A percentile compares a stretch with the other conserved stretches of the same genome.
Conservation (phyloP, 2,113 vertebrate genomes). For the Speoplatyrhinus poulsoni region DNA sequence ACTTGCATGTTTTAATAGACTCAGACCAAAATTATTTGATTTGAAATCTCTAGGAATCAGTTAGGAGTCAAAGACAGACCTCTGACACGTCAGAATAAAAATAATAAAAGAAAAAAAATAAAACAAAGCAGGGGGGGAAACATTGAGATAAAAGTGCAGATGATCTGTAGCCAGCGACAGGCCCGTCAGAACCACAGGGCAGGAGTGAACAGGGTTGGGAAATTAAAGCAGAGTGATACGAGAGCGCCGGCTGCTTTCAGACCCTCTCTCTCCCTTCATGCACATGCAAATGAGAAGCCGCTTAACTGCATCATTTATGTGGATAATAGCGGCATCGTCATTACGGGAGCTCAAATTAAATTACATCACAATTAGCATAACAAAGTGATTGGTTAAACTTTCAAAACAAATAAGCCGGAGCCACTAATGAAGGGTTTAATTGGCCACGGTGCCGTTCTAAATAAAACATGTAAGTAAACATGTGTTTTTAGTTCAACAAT, state of each 20-base stretch:
- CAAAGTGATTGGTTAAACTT: conserved; percentile 99
- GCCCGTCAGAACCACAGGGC: conserved; percentile 92
- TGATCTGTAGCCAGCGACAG: conserved; percentile 94
- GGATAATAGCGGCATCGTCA: conserved; percentile 99
- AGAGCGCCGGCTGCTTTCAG: conserved; percentile 91
- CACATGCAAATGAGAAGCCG: conserved; percentile 99
- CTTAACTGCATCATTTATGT: conserved; percentile 99
- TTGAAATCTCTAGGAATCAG: conserved; percentile 82
- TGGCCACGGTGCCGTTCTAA: conserved; percentile 92
- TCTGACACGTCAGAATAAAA: conserved; percentile 33
- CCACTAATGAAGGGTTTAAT: conserved; percentile 99
- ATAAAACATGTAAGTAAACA: conserved; percentile 98
- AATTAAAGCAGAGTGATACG: conserved; percentile 98
- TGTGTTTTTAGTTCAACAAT: conserved; percentile 89
- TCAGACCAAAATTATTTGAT: conserved; percentile 83
- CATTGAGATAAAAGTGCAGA: conserved; percentile 89
- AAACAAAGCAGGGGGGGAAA: conserved; percentile 62
- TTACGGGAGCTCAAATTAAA: conserved; percentile 99
- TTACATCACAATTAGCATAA: conserved; percentile 99
- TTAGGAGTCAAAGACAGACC: conserved; percentile 69
- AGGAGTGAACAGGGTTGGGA: conserved; percentile 96
- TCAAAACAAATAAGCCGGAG: conserved; percentile 99
- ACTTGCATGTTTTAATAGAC: conserved; percentile 73
- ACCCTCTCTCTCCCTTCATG: conserved; percentile 87
- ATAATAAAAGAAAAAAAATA: conserved; percentile 64